These are phyloP conservation scores for Meteorus cinctellus DNA, from an alignment of 2,888 invertebrate species.

Conservation along the genomic window DNA sequence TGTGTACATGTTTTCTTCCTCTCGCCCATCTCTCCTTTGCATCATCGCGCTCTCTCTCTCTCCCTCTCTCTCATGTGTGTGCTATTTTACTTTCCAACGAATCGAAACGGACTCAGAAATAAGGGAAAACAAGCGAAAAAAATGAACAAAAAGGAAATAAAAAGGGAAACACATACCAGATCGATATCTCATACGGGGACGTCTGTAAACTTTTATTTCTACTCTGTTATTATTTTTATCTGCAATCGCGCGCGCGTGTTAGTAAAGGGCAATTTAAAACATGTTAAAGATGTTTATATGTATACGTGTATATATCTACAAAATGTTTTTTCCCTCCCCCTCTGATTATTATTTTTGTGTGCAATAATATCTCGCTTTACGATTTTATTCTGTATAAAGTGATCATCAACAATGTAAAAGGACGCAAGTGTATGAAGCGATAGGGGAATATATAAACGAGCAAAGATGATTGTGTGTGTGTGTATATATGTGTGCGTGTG, in stretches of 20 bases:
- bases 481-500: neutral
- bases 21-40: slow-evolving; percentile 31
- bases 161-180: slow-evolving; percentile 42
- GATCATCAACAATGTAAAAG: slow-evolving; percentile 54
- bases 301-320: neutral
- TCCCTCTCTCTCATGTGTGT: slow-evolving; percentile 29
- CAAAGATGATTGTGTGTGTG: neutral
- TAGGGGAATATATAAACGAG: slow-evolving; percentile 15
- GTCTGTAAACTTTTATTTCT: slow-evolving; percentile 37
- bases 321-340: slow-evolving; percentile 8
- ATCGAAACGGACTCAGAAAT: slow-evolving; percentile 6
- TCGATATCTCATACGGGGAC: slow-evolving; percentile 46
- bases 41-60: slow-evolving; percentile 9
- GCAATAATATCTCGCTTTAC: slow-evolving; percentile 24
- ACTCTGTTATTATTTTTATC: slow-evolving; percentile 45
- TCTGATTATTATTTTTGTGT: slow-evolving; percentile 24
- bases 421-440: slow-evolving; percentile 6
- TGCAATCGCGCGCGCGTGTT: slow-evolving; percentile 36
- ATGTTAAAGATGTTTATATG: slow-evolving; percentile 40
- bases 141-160: neutral
- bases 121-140: slow-evolving; percentile 2
- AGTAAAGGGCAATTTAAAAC: slow-evolving; percentile 43
- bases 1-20: slow-evolving; percentile 28
- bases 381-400: slow-evolving; percentile 51
- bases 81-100: slow-evolving; percentile 38